Evolutionary conservation across 2,888 invertebrate species (phyloP).

Genomic region (Platycnemis pennipes): DNA sequence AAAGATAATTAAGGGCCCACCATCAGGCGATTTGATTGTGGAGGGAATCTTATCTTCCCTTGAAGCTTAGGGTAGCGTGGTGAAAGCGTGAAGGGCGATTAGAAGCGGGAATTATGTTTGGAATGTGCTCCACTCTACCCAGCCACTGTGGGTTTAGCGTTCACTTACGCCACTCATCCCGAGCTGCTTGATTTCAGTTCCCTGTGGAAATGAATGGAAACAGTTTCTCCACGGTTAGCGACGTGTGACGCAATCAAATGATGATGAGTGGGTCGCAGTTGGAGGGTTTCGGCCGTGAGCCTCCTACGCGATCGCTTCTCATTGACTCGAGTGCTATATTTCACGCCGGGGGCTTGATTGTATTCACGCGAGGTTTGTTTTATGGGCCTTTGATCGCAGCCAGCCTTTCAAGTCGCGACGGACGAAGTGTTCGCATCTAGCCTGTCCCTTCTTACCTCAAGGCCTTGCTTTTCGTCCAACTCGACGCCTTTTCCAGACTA

Average conservation of each 20-base stretch:
- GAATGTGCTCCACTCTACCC: neutral
- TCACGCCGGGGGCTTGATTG: conserved; percentile 1
- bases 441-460: neutral
- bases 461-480: conserved; percentile 3
- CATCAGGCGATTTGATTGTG: too few species aligned
- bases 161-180: neutral
- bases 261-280: neutral
- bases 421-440: neutral
- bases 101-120: neutral
- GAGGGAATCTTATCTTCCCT: too few species aligned
- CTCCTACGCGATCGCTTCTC: neutral
- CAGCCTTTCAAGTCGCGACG: neutral
- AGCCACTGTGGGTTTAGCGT: neutral
- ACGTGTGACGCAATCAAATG: neutral
- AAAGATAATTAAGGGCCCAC: too few species aligned
- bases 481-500: neutral
- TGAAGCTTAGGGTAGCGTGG: too few species aligned
- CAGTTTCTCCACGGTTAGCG: neutral
- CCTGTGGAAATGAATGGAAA: neutral
- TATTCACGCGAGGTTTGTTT: conserved; percentile 1
- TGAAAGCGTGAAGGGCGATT: neutral
- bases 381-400: conserved; percentile 1
- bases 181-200: neutral
- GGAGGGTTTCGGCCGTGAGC: neutral
- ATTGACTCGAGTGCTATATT: conserved; percentile 5